A percentile compares a stretch with the other conserved stretches of the same genome.
Conservation (phyloP, 2,797 vertebrate species). For the Cetoscarus ocellatus region DNA sequence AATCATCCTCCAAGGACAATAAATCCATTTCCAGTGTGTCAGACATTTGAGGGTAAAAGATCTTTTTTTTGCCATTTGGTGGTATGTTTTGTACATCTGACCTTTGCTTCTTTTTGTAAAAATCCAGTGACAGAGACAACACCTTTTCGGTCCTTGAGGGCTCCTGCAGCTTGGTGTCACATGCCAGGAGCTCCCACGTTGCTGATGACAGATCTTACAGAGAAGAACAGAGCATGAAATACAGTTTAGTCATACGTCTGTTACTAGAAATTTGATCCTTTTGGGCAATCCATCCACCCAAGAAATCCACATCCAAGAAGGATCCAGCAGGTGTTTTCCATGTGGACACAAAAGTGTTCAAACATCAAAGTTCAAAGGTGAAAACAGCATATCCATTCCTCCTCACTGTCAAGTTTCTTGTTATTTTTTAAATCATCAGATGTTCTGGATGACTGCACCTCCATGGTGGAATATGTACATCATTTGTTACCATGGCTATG, state of each 20-base stretch:
- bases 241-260: constrained; percentile 35
- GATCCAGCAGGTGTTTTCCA: constrained; percentile 26
- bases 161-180: constrained; percentile 24
- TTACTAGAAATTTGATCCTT: constrained; percentile 14
- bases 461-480: constrained; percentile 72
- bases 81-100: constrained; percentile 9
- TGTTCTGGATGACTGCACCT: constrained; percentile 22
- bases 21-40: constrained; percentile 31
- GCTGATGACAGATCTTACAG: constrained; percentile 32
- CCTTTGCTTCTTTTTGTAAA: constrained; percentile 32
- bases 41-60: constrained; percentile 18
- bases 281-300: constrained; percentile 42
- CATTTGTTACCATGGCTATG: constrained; percentile 66
- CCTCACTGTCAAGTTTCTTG: constrained; percentile 31
- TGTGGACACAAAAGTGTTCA: constrained; percentile 36
- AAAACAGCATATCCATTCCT: constrained; percentile 22
- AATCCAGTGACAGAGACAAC: constrained; percentile 25
- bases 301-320: constrained; percentile 32
- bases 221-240: constrained; percentile 30
- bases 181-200: constrained; percentile 30
- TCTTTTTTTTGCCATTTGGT: constrained; percentile 24
- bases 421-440: constrained; percentile 18
- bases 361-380: constrained; percentile 59
- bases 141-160: constrained; percentile 32
- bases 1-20: constrained; percentile 34